Percentiles rank a stretch among this genome's conserved stretches.
These are phyloP conservation scores for Xiphydria camelus DNA, from an alignment of 2,888 invertebrate species.

Conservation along the genomic window DNA sequence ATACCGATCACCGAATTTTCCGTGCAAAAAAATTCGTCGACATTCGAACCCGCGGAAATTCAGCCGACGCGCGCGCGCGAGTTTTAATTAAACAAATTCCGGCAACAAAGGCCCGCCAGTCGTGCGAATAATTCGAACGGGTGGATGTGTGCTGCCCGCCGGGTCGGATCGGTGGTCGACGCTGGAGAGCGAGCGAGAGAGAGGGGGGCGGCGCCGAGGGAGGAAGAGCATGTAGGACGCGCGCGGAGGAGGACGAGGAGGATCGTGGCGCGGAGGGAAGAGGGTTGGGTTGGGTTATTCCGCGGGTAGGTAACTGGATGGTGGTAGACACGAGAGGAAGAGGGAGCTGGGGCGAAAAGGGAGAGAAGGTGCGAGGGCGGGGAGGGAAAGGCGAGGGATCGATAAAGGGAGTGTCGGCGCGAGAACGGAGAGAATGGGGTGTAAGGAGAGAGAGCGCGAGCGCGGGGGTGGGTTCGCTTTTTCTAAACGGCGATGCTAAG, in stretches of 20 bases:
- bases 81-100: conserved; percentile 41
- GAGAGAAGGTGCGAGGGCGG: conserved; percentile 9
- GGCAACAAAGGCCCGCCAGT: conserved; percentile 37
- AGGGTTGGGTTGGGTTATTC: conserved; percentile 18
- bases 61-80: not conserved
- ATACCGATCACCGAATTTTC: too few relatives aligned
- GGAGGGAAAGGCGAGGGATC: conserved; percentile 42
- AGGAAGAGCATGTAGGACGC: conserved; percentile 23
- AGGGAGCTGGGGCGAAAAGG: conserved; percentile 14
- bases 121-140: conserved; percentile 39
- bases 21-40: not conserved
- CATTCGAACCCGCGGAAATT: not conserved
- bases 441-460: conserved; percentile 28
- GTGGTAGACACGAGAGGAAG: conserved; percentile 21
- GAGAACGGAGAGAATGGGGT: conserved; percentile 33
- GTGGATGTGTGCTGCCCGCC: conserved; percentile 31
- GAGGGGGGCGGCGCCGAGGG: too few relatives aligned
- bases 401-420: conserved; percentile 55
- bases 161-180: too few relatives aligned
- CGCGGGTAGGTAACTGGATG: conserved; percentile 41
- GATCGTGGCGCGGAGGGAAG: conserved; percentile 23
- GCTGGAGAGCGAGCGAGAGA: too few relatives aligned
- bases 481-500: conserved; percentile 33
- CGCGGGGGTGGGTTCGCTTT: conserved; percentile 24
- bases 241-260: conserved; percentile 19